Evolutionary conservation across 2,113 vertebrate genomes (phyloP), one percentile per base, ranked within the genome.

Genomic region (Xiphophorus hellerii): DNA sequence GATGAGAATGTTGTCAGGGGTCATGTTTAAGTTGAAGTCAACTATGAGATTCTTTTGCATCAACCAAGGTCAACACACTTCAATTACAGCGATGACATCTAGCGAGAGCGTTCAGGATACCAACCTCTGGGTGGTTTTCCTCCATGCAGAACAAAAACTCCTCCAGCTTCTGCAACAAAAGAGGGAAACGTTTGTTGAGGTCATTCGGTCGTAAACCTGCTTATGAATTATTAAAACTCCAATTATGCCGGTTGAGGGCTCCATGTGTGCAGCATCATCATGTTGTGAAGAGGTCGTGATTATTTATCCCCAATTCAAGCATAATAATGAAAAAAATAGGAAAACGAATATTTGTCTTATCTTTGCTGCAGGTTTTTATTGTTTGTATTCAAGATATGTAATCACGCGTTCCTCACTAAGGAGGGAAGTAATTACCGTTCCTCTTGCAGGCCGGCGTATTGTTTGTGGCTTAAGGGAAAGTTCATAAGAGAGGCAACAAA

Each of bases 71-170:
- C 69, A 67, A 54, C 29, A 66, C 65, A 66, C 71, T 86, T 88
- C 73, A 81, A 69, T 87, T 76, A 80, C 70, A 74, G 72, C 62
- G 67, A 70, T 27, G 82, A 78, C 74, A 61, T 28, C 67, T 17
- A 71, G 48, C 33, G 71, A 81, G 39, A 35, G 48, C 4, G 66
- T 76, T 74, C 62, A 8, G 58, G 28, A 33, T 58, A 88, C 91
- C 62, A 77, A 95, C 94, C 94, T 94, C 92, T 25, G 88, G 83
- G 69, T 89, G 92, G 80, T 71, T 86, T 12, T 94, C 94, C 81
- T 95, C 94, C 91, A 94, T 92, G 87, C 92, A 92, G 92, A 94
- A 94, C 76, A 95, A 86, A 88, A 94, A 94, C 89, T 94, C 94
- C 78, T 95, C 93, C 89, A 95, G 79, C 83, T 94, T 94, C 94